Evolutionary conservation across 2,888 invertebrate genomes (phyloP).

Genomic region (Bellardia bayeri): DNA sequence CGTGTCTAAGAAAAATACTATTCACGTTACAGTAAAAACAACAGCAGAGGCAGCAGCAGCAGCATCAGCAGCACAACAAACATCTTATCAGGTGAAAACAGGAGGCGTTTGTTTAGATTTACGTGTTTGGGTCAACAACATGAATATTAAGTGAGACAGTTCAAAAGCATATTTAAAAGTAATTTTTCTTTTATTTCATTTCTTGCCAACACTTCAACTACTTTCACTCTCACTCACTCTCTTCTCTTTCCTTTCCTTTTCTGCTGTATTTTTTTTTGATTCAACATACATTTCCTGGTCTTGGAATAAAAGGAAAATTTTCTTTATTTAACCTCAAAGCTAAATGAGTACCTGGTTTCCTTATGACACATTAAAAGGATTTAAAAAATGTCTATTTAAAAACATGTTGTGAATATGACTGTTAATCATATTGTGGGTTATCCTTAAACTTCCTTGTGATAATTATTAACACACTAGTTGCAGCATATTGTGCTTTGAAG

Average conservation of each 20-base stretch:
- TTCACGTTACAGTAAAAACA: conserved; percentile 27
- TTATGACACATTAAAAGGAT: neutral
- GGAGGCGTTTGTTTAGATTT: conserved; percentile 72
- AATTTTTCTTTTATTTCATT: conserved; percentile 24
- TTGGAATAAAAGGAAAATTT: conserved; percentile 29
- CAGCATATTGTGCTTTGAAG: no score
- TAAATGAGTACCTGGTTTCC: conserved; percentile 1
- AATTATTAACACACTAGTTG: no score
- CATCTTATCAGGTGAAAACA: conserved; percentile 73
- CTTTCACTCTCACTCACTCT: neutral
- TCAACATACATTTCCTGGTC: conserved; percentile 22
- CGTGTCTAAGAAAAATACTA: conserved; percentile 66
- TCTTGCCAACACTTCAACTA: conserved; percentile 7
- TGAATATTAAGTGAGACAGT: conserved; percentile 71
- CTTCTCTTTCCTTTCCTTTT: neutral
- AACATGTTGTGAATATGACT: neutral
- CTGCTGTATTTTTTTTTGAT: neutral
- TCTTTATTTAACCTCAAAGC: conserved; percentile 20
- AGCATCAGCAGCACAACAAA: conserved; percentile 53
- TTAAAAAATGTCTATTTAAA: neutral
- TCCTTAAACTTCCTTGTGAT: no score
- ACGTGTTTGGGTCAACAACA: conserved; percentile 72
- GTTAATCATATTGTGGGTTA: neutral
- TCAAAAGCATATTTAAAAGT: conserved; percentile 65
- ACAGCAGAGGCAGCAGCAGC: conserved; percentile 1